Base-by-base conservation (phyloP, 1,140 invertebrate genomes). In the Drosophila watanabei region DNA sequence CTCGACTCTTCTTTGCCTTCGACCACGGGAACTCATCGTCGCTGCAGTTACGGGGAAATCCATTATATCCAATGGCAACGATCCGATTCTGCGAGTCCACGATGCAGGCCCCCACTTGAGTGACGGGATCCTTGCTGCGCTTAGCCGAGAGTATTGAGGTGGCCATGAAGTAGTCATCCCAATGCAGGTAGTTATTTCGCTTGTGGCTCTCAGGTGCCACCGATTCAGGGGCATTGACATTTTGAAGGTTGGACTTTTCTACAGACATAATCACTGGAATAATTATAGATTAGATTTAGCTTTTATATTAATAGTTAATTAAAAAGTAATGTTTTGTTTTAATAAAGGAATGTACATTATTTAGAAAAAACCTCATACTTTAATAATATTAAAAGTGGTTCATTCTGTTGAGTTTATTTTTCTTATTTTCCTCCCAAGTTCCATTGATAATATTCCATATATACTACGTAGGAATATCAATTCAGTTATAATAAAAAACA, bases 161-260 rank as follows among this genome's bases (percentile, higher is more conserved):
- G 0, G 96, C 96, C 98, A 99, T 99, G 89, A 99, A 99, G 94
- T 98, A 99, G 73, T 99, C 98, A 65, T 96, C 94, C 97, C 97
- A 98, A 8, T 75, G 28, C 13, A 92, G 57, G 30, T 92, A 92
- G 46, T 80, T 61, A 14, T 30, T 18, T 32, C 91, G 56, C 48
- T 92, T 92, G 9, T 46, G n/a, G 11, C n/a, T 77, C 5, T 18
- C 7, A n/a, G 37, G 3, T 16, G 70, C n/a, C 3, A 43, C 16
- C 0, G 32, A 11, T 5, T 49, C 11, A 8, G 14, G 14, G 46
- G 11, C 43, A 45, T 20, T 41, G 3, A 9, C 11, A 37, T 35
- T 10, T 51, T 54, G 16, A 13, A 5, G 14, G 2, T 24, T 18
- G 3, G 33, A 0, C 10, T 35, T 2, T 68, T 11, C 11, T n/a